These are phyloP conservation scores for Chrysodeixis includens DNA, from an alignment of 2,888 invertebrate genomes.

Conservation along the genomic window DNA sequence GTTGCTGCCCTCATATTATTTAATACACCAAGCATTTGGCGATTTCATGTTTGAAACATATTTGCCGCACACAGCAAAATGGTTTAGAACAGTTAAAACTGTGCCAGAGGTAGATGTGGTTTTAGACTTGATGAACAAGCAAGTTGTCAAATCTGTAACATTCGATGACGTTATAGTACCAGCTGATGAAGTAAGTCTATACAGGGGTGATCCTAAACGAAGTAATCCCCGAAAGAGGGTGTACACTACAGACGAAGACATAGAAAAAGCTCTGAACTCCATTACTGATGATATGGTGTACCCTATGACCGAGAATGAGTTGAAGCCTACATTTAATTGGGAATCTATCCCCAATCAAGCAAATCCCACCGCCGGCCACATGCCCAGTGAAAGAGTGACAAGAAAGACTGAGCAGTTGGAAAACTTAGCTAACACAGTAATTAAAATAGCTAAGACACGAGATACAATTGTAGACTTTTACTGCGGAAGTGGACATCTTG, in stretches of 20 bases:
- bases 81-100: conserved; percentile 87
- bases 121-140: conserved; percentile 51
- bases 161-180: conserved; percentile 78
- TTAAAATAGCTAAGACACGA: conserved; percentile 91
- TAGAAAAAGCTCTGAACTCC: conserved; percentile 89
- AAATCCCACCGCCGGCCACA: conserved; percentile 93
- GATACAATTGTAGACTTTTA: conserved; percentile 97
- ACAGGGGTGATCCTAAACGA: conserved; percentile 93
- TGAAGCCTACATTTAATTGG: conserved; percentile 90
- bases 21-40: conserved; percentile 88
- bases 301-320: conserved; percentile 70
- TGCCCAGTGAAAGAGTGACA: conserved; percentile 92
- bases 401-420: conserved; percentile 96
- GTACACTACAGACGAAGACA: conserved; percentile 93
- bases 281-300: conserved; percentile 83
- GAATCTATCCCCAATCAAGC: conserved; percentile 91
- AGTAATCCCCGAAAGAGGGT: conserved; percentile 92
- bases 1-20: conserved; percentile 92
- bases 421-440: conserved; percentile 93
- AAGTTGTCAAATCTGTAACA: conserved; percentile 49
- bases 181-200: conserved; percentile 90
- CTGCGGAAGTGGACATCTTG: conserved; percentile 97
- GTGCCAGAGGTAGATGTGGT: conserved; percentile 64
- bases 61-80: conserved; percentile 90
- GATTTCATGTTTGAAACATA: conserved; percentile 69